Conservation (phyloP, 2,797 vertebrate species). For the Sebastes melanostomus region DNA sequence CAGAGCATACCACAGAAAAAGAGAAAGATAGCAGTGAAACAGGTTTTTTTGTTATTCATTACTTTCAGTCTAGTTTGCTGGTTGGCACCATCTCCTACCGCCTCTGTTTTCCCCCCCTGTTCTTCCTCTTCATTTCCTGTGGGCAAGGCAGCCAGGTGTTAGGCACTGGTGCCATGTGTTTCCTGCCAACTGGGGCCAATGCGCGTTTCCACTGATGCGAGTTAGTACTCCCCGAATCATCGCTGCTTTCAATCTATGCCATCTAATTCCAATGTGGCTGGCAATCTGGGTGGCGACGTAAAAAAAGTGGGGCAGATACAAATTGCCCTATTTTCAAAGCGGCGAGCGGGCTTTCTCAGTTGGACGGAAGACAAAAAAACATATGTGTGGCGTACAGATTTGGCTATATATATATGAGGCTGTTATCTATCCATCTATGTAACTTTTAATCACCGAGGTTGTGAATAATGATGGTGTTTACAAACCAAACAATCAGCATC, state of each 20-base stretch:
- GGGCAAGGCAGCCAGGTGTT: slow-evolving; percentile 78
- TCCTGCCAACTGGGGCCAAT: slow-evolving; percentile 74
- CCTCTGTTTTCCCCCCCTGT: slow-evolving; percentile 20
- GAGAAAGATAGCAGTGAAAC: slow-evolving; percentile 33
- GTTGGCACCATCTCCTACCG: slow-evolving; percentile 41
- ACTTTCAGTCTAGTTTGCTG: slow-evolving; percentile 61
- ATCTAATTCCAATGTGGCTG: slow-evolving; percentile 52
- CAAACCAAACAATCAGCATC: slow-evolving; percentile 7
- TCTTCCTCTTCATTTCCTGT: slow-evolving; percentile 73
- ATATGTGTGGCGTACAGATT: background rate
- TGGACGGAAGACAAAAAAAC: slow-evolving; percentile 37
- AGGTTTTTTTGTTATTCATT: slow-evolving; percentile 63
- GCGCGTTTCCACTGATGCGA: slow-evolving; percentile 65
- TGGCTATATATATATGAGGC: background rate
- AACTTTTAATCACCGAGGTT: background rate
- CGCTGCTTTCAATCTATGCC: slow-evolving; percentile 71
- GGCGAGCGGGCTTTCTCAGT: slow-evolving; percentile 1
- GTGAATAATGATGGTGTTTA: slow-evolving; percentile 20
- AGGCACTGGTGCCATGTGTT: slow-evolving; percentile 68
- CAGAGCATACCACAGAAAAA: slow-evolving; percentile 18
- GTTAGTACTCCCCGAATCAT: slow-evolving; percentile 53
- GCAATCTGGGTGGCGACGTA: slow-evolving; percentile 59
- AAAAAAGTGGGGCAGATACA: slow-evolving; percentile 65
- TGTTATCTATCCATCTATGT: background rate
- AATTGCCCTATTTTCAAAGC: slow-evolving; percentile 56